Evolutionary conservation across 2,113 vertebrate species (phyloP).

Genomic region (Myiozetetes cayanensis): DNA sequence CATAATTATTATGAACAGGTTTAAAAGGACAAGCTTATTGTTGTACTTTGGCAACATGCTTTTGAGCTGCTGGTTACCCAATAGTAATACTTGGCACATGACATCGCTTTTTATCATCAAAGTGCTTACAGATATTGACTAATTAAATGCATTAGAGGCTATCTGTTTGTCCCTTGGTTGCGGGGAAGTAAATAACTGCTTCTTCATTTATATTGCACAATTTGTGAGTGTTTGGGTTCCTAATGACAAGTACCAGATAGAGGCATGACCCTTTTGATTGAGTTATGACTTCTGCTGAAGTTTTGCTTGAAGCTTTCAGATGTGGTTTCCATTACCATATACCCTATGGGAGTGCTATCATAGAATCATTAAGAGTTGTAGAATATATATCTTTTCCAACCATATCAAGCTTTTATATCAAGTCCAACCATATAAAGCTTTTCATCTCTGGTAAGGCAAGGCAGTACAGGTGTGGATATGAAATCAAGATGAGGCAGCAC

Average conservation of each 20-base stretch:
- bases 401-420: background rate
- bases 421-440: background rate
- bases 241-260: background rate
- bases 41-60: conserved; percentile 26
- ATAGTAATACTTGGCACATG: background rate
- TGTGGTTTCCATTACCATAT: background rate
- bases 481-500: background rate
- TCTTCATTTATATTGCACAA: background rate
- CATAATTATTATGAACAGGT: conserved; percentile 65
- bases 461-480: background rate
- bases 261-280: background rate
- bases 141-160: background rate
- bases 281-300: background rate
- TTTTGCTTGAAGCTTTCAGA: background rate
- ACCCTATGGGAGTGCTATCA: background rate
- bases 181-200: background rate
- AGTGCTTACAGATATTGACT: background rate
- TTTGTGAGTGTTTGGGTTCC: background rate
- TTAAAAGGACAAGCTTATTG: conserved; percentile 63
- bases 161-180: background rate
- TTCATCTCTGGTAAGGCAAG: background rate
- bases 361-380: background rate
- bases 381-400: background rate
- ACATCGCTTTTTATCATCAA: background rate
- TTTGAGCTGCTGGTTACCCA: conserved; percentile 19